phyloP scores from a whole-genome alignment of 2,113 vertebrate species.

The Sus scrofa region T2T-Sscrofa CM000824.6:201974001-201974500 shows the following conservation, averaged over 20 bases:
- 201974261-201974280: constrained; percentile 1
- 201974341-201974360: neutral
- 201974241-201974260: neutral
- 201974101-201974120: too few relatives aligned
- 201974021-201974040: too few relatives aligned
- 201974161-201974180: too few relatives aligned
- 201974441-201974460: neutral
- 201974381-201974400: neutral
- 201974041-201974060: too few relatives aligned
- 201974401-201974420: constrained; percentile 44
- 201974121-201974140: too few relatives aligned
- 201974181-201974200: neutral
- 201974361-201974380: constrained; percentile 22
- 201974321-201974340: neutral
- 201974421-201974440: constrained; percentile 2
- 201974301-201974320: neutral
- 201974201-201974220: neutral
- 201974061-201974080: too few relatives aligned
- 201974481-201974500: neutral
- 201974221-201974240: neutral
- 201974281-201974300: neutral
- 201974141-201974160: too few relatives aligned
- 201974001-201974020: too few relatives aligned
- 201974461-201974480: neutral
- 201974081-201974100: too few relatives aligned